Percentiles rank a stretch among this genome's conserved stretches.
phyloP scores from a whole-genome alignment of 2,113 vertebrate species.

The Burhinus bistriatus region DNA sequence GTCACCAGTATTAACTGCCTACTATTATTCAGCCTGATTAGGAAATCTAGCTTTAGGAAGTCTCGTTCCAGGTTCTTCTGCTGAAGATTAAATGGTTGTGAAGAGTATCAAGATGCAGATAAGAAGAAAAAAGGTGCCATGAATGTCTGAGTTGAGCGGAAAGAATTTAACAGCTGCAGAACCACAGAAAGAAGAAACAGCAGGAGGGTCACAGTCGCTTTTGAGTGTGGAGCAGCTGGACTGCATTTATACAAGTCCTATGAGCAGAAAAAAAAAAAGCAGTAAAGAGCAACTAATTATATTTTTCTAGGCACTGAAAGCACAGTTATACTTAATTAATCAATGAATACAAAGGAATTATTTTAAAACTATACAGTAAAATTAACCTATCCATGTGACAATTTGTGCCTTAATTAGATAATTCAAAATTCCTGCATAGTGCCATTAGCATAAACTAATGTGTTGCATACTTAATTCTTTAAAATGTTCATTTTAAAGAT shows the following conservation, averaged over 20 bases:
- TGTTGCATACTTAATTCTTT: background rate
- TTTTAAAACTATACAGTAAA: background rate
- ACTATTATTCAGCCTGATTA: background rate
- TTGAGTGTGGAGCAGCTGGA: background rate
- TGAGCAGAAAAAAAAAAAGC: background rate
- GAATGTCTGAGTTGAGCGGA: background rate
- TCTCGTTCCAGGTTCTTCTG: background rate
- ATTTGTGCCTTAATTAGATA: background rate
- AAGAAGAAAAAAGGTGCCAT: background rate
- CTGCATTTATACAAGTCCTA: background rate
- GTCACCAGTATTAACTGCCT: background rate
- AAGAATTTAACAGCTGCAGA: slow-evolving; percentile 46
- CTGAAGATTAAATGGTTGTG: background rate
- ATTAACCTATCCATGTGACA: background rate
- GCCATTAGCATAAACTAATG: background rate
- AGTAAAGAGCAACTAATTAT: background rate
- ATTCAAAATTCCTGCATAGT: background rate
- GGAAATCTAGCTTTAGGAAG: background rate
- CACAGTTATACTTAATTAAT: background rate
- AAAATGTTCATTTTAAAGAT: background rate
- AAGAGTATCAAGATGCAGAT: background rate
- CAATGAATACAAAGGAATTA: background rate
- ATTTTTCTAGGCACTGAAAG: background rate
- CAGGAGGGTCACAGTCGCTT: background rate
- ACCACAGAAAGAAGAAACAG: background rate